Evolutionary conservation across 1,140 invertebrate species (phyloP).

Genomic region (Drosophila rufa): DNA sequence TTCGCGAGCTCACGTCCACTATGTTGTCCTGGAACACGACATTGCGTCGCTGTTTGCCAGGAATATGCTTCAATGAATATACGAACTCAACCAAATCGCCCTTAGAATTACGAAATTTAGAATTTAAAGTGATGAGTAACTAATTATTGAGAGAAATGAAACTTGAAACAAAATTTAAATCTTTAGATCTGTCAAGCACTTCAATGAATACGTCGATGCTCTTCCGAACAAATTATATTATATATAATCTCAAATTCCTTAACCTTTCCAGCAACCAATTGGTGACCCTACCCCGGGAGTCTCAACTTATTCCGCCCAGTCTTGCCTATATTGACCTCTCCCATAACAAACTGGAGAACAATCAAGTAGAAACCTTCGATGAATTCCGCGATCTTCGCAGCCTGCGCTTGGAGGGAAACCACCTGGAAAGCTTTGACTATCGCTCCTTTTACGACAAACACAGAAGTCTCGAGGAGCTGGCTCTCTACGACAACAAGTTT

Average conservation of each 20-base stretch:
- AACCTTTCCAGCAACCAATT: neutral
- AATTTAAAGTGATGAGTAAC: constrained; percentile 5
- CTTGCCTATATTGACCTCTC: neutral
- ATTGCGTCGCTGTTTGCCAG: constrained; percentile 97
- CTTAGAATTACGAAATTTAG: constrained; percentile 30
- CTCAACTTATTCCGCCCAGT: neutral
- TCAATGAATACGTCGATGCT: neutral
- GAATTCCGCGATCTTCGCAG: neutral
- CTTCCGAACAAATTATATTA: neutral
- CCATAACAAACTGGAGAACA: neutral
- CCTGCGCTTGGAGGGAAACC: neutral
- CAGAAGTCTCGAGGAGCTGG: neutral
- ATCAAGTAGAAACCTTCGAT: neutral
- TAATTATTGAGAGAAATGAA: constrained; percentile 28
- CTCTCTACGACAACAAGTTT: neutral
- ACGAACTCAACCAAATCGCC: constrained; percentile 95
- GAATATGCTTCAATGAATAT: constrained; percentile 93
- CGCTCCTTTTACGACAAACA: neutral
- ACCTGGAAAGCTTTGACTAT: neutral
- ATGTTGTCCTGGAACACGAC: constrained; percentile 96
- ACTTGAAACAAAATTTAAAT: neutral
- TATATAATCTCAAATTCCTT: neutral
- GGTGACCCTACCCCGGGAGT: neutral
- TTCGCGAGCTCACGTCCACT: constrained; percentile 95
- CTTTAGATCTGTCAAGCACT: neutral